Conservation (phyloP, 2,888 invertebrate genomes). For the Halocaridina rubra region DNA sequence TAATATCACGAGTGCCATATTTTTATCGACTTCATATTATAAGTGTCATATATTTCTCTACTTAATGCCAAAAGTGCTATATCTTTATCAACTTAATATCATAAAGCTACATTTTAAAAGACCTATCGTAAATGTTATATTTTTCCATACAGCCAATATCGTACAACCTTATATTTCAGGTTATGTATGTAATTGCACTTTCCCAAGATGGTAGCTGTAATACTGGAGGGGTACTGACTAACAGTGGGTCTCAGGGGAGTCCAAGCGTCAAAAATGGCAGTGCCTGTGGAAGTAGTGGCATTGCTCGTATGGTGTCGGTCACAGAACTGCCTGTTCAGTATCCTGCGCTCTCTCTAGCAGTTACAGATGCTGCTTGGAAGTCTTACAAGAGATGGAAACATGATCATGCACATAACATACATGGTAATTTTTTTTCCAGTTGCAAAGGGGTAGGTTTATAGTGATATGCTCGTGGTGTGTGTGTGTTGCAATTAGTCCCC, state of each 20-base stretch:
- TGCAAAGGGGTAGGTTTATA: no score
- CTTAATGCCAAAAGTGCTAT: no score
- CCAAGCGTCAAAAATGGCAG: conserved; percentile 3
- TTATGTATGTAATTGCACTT: conserved; percentile 53
- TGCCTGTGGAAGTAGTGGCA: neutral
- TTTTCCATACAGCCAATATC: no score
- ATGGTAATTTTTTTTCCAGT: conserved; percentile 36
- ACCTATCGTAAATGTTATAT: no score
- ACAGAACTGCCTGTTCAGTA: conserved; percentile 89
- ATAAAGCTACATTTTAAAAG: no score
- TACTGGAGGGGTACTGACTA: neutral
- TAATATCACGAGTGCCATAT: no score
- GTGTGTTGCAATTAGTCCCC: no score
- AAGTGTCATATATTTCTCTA: no score
- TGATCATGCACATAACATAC: conserved; percentile 37
- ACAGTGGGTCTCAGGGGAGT: neutral
- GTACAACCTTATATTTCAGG: conserved; percentile 21
- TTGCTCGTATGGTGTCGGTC: conserved; percentile 69
- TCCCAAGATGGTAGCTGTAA: conserved; percentile 36
- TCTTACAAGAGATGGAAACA: conserved; percentile 64
- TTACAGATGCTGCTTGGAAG: conserved; percentile 77
- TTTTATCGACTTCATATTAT: no score
- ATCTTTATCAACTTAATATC: no score
- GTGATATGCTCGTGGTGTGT: no score
- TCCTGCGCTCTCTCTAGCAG: conserved; percentile 89